A percentile compares a stretch with the other conserved stretches of the same genome.
These are phyloP conservation scores for Elachura formosa DNA, from an alignment of 2,113 vertebrate species.

Conservation along the genomic window DNA sequence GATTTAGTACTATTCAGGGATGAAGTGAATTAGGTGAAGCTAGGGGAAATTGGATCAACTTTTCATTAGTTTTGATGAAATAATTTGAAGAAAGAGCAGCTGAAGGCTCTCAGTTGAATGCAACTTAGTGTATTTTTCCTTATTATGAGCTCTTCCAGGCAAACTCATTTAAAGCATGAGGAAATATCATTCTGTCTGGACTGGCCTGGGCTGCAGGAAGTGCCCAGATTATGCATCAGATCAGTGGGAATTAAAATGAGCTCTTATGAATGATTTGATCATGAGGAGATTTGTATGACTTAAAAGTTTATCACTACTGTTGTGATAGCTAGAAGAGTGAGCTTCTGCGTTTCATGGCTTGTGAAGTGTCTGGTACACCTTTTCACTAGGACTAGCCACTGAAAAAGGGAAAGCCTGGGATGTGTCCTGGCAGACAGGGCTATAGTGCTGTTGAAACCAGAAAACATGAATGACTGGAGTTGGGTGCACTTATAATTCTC, in stretches of 20 bases:
- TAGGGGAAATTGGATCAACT: not conserved
- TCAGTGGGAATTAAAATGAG: not conserved
- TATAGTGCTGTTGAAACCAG: not conserved
- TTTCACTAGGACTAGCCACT: not conserved
- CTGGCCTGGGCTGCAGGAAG: not conserved
- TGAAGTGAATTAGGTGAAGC: not conserved
- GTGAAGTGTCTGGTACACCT: not conserved
- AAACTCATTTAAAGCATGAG: not conserved
- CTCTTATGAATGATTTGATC: not conserved
- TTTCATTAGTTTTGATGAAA: not conserved
- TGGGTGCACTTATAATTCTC: not conserved
- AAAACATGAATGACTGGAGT: not conserved
- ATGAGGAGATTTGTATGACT: not conserved
- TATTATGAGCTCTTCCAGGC: not conserved
- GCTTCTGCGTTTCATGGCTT: not conserved
- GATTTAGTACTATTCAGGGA: not conserved
- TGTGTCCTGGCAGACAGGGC: not conserved
- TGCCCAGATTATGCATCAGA: not conserved
- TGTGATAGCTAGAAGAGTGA: not conserved
- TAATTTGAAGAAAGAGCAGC: not conserved
- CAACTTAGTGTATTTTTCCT: not conserved
- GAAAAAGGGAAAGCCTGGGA: not conserved
- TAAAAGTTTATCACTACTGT: not conserved
- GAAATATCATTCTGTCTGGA: not conserved
- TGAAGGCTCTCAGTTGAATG: not conserved